Conservation (phyloP, 2,113 vertebrate species). For the Notarius quadriscutis region DNA sequence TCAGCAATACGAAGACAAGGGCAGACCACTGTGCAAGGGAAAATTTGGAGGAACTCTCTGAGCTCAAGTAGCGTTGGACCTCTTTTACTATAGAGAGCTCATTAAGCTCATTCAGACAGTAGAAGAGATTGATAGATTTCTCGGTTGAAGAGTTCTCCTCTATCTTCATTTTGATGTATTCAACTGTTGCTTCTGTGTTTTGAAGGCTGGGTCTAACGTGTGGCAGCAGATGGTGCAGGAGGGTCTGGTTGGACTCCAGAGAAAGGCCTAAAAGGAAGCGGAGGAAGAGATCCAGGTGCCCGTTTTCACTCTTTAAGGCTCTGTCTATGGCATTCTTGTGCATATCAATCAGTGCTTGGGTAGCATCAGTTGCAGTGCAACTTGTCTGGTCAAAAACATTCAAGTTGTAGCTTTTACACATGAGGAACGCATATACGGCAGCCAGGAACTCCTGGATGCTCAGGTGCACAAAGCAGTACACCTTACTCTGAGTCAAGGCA, state of each 20-base stretch:
- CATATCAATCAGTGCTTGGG: conserved; percentile 25
- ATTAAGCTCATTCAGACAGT: conserved; percentile 50
- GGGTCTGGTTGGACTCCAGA: conserved; percentile 42
- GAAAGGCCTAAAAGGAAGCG: conserved; percentile 50
- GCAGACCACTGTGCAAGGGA: conserved; percentile 48
- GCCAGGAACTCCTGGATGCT: conserved; percentile 50
- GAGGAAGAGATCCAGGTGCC: conserved; percentile 46
- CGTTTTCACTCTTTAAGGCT: conserved; percentile 39
- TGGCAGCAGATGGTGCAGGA: conserved; percentile 29
- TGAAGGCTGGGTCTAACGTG: conserved; percentile 3
- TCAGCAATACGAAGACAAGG: conserved; percentile 43
- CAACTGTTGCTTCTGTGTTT: conserved; percentile 12
- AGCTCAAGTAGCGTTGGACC: conserved; percentile 35
- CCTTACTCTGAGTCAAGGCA: conserved; percentile 38
- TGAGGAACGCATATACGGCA: conserved; percentile 36
- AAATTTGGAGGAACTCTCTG: conserved; percentile 41
- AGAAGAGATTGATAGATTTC: conserved; percentile 48
- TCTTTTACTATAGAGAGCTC: conserved; percentile 45
- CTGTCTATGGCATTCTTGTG: conserved; percentile 39
- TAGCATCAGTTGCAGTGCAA: neutral
- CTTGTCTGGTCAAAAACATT: conserved; percentile 31
- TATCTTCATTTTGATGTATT: conserved; percentile 48
- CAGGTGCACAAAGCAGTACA: conserved; percentile 48
- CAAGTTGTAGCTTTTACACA: conserved; percentile 16
- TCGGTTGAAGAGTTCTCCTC: conserved; percentile 35